Base-by-base conservation (phyloP, 2,797 vertebrate genomes). In the Muscicapa comitata region DNA sequence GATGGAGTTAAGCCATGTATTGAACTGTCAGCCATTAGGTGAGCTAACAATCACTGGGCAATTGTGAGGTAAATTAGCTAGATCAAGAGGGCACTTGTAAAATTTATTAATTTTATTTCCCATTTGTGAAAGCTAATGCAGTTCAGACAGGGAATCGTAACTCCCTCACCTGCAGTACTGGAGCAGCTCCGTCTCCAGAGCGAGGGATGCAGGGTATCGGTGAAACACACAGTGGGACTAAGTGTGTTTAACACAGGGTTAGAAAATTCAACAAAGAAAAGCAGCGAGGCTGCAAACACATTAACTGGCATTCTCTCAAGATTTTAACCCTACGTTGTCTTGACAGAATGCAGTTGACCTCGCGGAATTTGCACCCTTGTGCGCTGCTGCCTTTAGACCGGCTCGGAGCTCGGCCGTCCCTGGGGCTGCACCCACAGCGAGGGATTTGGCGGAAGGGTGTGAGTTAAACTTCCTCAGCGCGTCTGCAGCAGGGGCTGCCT, bases 21-120 rank as follows among this genome's bases (percentile, higher is more conserved):
- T 78, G 86, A 84, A 70, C 88, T 72, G 48, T 53, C 47, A 55
- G 71, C 77, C 31, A 19, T 81, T 54, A 84, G 77, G 84, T 80
- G 47, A 79, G 71, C 88, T 75, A 70, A 72, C 73, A 65, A 68
- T 81, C 80, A n/a, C 43, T 9, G 2, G 8, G 55, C 71, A 78
- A 51, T 85, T 67, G 82, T 11, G 53, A 86, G 66, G 74, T 50
- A 78, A 89, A 94, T 94, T 86, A 90, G 43, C 37, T 82, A 73
- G 77, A 95, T 89, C 91, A 86, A 92, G 67, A 82, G 84, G 86
- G 80, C 74, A 61, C 74, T 84, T 94, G 77, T 93, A 86, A 78
- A 72, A 66, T 66, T 48, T 89, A 91, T 82, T 82, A 65, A 66
- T 93, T 92, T 88, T 68, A 70, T 86, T 86, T 93, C 93, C 72